Evolutionary conservation across 2,888 invertebrate genomes (phyloP).

Genomic region (Drosophila mimica): DNA sequence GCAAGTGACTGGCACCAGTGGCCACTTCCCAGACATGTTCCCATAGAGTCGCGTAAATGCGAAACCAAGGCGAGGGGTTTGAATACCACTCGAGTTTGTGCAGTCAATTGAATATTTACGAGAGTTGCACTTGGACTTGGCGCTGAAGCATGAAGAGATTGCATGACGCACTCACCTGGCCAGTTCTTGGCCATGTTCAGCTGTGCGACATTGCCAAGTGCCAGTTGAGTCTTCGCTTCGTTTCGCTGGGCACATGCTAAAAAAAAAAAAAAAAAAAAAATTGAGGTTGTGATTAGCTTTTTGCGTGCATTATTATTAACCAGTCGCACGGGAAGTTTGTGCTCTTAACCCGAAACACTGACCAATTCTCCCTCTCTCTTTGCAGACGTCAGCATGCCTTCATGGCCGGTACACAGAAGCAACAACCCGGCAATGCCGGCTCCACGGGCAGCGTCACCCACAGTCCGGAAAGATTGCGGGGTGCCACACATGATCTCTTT

Average conservation of each 20-base stretch:
- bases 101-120: slow-evolving; percentile 66
- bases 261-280: not conserved
- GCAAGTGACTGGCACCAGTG: slow-evolving; percentile 29
- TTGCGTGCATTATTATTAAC: slow-evolving; percentile 70
- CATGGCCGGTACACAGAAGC: slow-evolving; percentile 75
- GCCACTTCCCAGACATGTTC: slow-evolving; percentile 25
- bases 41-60: slow-evolving; percentile 9
- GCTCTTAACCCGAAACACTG: slow-evolving; percentile 18
- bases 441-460: slow-evolving; percentile 74
- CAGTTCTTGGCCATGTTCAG: slow-evolving; percentile 16
- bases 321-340: slow-evolving; percentile 42
- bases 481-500: slow-evolving; percentile 91
- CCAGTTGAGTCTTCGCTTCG: slow-evolving; percentile 16
- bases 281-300: slow-evolving; percentile 56
- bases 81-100: slow-evolving; percentile 60
- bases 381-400: slow-evolving; percentile 89
- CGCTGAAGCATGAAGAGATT: slow-evolving; percentile 71
- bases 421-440: slow-evolving; percentile 58
- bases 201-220: slow-evolving; percentile 49
- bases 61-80: slow-evolving; percentile 21
- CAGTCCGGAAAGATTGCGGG: slow-evolving; percentile 86
- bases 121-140: slow-evolving; percentile 38
- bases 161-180: slow-evolving; percentile 47
- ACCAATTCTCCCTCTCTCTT: slow-evolving; percentile 36
- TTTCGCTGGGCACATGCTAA: slow-evolving; percentile 38